Evolutionary conservation across 2,888 invertebrate species (phyloP), one percentile per base, ranked within the genome.

Genomic region (Molanna angustata): DNA sequence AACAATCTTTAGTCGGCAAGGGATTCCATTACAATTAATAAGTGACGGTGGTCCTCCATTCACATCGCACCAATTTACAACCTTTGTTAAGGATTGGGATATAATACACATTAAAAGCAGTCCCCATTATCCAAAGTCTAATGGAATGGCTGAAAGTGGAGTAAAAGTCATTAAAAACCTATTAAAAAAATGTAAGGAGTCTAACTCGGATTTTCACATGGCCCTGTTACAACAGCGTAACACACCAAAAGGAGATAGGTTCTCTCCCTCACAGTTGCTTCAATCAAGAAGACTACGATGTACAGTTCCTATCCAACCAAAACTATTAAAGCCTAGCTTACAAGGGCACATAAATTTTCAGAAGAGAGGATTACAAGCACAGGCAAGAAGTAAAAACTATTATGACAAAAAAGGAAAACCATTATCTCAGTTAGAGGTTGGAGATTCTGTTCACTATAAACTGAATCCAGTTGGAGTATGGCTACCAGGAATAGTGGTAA

Each of bases 121-220:
- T 35, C 35, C 35, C 14, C 35, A 35, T 14, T 35, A 35, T 14
- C 35, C 35, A 35, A 11, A 35, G 14, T 35, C 35, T 35, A 35
- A 35, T 35, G 35, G 35, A 14, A 35, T 35, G 35, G 35, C 14
- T 35, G 35, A 35, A 35, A 35, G 35, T 35, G 35, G 13, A 35
- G 35, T 35, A 13, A 35, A 35, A 35, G 14, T 35, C 14, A 35
- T 35, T 35, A 35, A 35, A 35, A 35, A 35, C 14, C 14, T 35
- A 14, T 35, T 35, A 35, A 35, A 35, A 35, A 35, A 35, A 14
- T 35, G 35, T 14, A 35, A 14, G 9, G 35, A 35, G 9, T 11
- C 35, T 13, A 35, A 35, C 14, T 13, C 35, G 13, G 35, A 35
- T 35, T 35, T 35, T 14, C 14, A 11, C 9, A 11, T 35, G 35